phyloP scores from a whole-genome alignment of 2,888 invertebrate species.

The Cephus nigrinus region DNA sequence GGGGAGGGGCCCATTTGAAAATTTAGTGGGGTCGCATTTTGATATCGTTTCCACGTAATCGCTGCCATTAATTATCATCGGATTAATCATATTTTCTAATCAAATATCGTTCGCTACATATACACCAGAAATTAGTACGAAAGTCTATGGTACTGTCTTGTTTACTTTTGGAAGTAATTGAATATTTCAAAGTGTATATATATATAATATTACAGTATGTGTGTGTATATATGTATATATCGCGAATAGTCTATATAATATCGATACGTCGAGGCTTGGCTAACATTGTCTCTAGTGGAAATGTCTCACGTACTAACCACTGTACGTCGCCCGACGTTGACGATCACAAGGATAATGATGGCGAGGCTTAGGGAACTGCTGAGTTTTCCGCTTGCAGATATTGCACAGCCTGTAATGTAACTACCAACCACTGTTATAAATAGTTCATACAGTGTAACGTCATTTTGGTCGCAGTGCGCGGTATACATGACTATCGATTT shows the following conservation, averaged over 20 bases:
- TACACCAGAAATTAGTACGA: background rate
- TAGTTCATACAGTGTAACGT: background rate
- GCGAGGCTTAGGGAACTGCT: background rate
- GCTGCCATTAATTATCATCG: slow-evolving; percentile 15
- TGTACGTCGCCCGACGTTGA: background rate
- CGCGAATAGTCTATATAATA: background rate
- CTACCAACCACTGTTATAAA: background rate
- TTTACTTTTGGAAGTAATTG: background rate
- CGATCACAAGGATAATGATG: background rate
- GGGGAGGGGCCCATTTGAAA: slow-evolving; percentile 32
- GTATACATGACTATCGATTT: slow-evolving; percentile 23
- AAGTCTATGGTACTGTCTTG: background rate
- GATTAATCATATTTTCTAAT: background rate
- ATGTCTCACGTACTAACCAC: background rate
- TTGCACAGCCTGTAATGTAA: background rate
- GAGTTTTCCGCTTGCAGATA: background rate
- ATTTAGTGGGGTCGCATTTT: slow-evolving; percentile 44
- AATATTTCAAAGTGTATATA: background rate
- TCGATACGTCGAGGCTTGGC: background rate
- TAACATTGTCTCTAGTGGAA: background rate
- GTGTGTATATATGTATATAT: background rate
- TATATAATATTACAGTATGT: background rate
- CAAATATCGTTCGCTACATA: background rate
- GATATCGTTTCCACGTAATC: slow-evolving; percentile 38
- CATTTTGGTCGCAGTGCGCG: background rate